phyloP scores from a whole-genome alignment of 2,113 vertebrate species.

The Falco punctatus region DNA sequence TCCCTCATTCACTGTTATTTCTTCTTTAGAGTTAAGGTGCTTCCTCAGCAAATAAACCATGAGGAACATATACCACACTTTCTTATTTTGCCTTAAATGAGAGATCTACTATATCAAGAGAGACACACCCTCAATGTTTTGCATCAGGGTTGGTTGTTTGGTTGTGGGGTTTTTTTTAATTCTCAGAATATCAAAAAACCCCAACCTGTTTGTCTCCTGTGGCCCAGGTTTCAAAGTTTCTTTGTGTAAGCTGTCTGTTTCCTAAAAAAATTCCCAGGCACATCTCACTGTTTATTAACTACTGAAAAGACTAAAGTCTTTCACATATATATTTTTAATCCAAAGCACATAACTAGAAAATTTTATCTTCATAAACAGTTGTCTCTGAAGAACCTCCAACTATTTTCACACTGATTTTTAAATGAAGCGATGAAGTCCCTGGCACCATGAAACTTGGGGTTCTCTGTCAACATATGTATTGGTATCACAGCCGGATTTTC shows the following conservation, averaged over 20 bases:
- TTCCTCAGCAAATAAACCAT: background rate
- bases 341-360: background rate
- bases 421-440: background rate
- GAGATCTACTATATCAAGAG: background rate
- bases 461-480: background rate
- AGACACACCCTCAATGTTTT: background rate
- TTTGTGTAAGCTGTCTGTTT: background rate
- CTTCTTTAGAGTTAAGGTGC: background rate
- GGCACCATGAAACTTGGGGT: background rate
- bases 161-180: background rate
- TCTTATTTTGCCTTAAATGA: background rate
- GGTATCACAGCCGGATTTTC: background rate
- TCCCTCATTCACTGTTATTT: background rate
- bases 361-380: background rate
- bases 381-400: background rate
- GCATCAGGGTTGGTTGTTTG: background rate
- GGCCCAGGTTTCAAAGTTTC: background rate
- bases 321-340: background rate
- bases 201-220: background rate
- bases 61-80: accelerated
- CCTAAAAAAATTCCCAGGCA: background rate
- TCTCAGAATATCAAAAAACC: background rate
- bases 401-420: background rate
- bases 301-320: background rate
- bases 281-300: background rate